Base-by-base conservation (phyloP, 2,888 invertebrate species). In the Acronicta leporina region DNA sequence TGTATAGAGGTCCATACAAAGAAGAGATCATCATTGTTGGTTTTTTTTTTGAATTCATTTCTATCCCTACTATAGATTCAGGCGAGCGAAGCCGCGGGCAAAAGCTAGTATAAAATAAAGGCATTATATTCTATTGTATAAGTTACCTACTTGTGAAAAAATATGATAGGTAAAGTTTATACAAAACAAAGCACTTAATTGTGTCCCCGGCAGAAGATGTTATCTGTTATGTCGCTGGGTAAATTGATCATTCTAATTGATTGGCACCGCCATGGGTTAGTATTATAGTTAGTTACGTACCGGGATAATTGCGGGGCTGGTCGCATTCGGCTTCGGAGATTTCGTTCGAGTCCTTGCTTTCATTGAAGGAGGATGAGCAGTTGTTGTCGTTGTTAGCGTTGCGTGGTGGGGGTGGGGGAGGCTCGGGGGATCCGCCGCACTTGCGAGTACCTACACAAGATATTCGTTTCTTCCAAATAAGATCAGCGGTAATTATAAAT, bases 271-370 rank as follows among this genome's bases (percentile, higher is more conserved):
- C 11, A 38, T n/a, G 38, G 38, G 43, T 52, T 47, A 49, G 40
- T 51, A 25, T 48, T 20, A 25, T 44, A 16, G 3, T 51, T n/a
- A 11, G 49, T 54, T 62, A 82, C 89, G 63, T 95, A 98, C 98
- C 98, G 87, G 97, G 97, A 87, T 97, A 97, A 91, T 96, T 97
- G 84, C 97, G 96, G 63, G 96, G 96, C 92, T 97, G 97, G 95
- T 98, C 98, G 90, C 98, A 98, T 91, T 98, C 98, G 80, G 98
- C 98, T 92, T 98, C 98, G 86, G 98, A 98, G 92, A 98, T 97
- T 94, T 98, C 98, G 94, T 98, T 98, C 92, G 98, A 98, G 91
- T 98, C 98, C 95, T 98, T 98, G 88, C 98, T 98, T 91, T 98
- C 98, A 93, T 98, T 98, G 94, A 98, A 98, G 46, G 96, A 96